A percentile compares a stretch with the other conserved stretches of the same genome.
Conservation (phyloP, 2,797 vertebrate species). For the Strix occidentalis region DNA sequence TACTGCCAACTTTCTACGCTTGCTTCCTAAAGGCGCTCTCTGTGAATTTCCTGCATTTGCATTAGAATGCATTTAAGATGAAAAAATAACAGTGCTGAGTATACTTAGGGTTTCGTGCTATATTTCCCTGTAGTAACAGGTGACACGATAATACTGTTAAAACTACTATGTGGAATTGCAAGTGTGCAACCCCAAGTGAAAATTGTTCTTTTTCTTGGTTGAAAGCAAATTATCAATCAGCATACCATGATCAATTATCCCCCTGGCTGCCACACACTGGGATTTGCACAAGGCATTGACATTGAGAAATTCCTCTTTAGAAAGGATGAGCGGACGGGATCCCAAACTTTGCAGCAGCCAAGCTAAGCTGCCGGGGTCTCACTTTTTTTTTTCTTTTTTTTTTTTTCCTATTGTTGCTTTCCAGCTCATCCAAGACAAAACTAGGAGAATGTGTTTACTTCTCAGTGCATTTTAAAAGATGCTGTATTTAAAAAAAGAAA, state of each 20-base stretch:
- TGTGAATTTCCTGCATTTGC: conserved; percentile 73
- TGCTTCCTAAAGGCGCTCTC: conserved; percentile 65
- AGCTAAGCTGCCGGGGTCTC: conserved; percentile 30
- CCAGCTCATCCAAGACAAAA: conserved; percentile 46
- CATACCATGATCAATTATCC: conserved; percentile 74
- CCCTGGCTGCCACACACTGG: conserved; percentile 69
- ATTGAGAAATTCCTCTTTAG: conserved; percentile 69
- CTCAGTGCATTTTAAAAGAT: conserved; percentile 66
- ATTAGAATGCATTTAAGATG: conserved; percentile 75
- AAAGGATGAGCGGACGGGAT: conserved; percentile 64
- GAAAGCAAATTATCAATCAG: conserved; percentile 80
- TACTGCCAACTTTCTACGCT: conserved; percentile 71
- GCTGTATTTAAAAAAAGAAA: not conserved
- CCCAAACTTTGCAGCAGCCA: conserved; percentile 75
- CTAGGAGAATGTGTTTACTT: conserved; percentile 41
- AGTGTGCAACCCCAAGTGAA: conserved; percentile 74
- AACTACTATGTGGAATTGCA: conserved; percentile 69
- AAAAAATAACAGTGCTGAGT: conserved; percentile 65
- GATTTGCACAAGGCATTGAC: conserved; percentile 64
- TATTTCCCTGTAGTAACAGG: conserved; percentile 77
- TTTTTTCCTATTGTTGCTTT: not conserved
- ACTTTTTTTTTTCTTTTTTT: not conserved
- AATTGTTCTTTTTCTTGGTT: conserved; percentile 71
- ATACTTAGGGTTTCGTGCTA: conserved; percentile 62
- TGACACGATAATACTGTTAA: conserved; percentile 75